Evolutionary conservation across 2,113 vertebrate species (phyloP).

Genomic region (Todiramphus saurophagus): DNA sequence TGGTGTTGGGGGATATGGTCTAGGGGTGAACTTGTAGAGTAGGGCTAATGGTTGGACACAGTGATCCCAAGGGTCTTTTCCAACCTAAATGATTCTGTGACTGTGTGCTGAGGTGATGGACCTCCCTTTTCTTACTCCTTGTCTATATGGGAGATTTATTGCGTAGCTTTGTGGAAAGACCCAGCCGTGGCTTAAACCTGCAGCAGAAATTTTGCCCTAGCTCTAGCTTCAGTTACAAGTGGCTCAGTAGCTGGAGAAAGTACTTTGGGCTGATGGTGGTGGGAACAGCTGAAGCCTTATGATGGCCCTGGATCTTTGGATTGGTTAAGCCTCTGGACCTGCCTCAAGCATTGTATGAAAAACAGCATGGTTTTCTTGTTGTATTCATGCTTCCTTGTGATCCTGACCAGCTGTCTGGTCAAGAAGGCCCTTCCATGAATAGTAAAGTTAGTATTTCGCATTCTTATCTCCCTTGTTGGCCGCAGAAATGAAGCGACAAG

Average conservation of each 20-base stretch:
- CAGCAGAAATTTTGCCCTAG: background rate
- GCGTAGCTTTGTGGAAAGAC: background rate
- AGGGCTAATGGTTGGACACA: too few species aligned
- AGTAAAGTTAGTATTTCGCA: background rate
- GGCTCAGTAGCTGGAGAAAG: background rate
- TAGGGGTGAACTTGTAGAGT: too few species aligned
- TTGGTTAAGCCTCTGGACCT: background rate
- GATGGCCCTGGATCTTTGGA: background rate
- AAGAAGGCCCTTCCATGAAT: background rate
- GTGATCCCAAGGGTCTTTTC: too few species aligned
- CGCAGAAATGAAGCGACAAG: background rate
- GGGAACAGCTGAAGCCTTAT: background rate
- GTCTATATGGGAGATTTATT: background rate
- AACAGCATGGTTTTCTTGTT: background rate
- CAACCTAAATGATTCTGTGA: too few species aligned
- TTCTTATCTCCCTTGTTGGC: background rate
- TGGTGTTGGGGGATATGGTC: too few species aligned
- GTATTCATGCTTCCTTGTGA: background rate
- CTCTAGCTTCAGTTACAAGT: background rate
- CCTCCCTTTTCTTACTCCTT: background rate
- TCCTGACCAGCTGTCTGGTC: background rate
- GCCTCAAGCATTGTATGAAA: background rate
- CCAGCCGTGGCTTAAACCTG: background rate
- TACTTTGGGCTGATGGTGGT: background rate
- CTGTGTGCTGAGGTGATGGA: background rate